Base-by-base conservation (phyloP, 2,113 vertebrate species). In the Lepidothrix coronata region DNA sequence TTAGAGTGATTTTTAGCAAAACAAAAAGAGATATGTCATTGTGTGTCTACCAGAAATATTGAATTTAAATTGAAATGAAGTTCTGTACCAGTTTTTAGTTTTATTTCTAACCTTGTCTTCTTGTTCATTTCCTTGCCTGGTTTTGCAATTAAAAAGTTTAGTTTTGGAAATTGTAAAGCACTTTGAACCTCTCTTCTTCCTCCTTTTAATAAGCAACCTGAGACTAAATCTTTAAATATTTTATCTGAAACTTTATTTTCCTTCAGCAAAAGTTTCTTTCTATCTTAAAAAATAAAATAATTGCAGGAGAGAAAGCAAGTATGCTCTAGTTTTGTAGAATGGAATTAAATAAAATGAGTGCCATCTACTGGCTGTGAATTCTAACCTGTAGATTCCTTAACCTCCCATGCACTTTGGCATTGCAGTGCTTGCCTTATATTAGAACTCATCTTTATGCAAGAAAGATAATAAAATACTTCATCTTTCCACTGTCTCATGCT, bases 261-360 rank as follows among this genome's bases (percentile, higher is more conserved):
- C 43, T 79, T 88, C 46, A 39, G 17, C 12, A 62, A 73, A 74
- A 39, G 5, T 71, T 80, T 25, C 3, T 71, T 2, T 51, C 5
- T 37, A 7, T 43, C 10, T 70, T 84, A 75, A 91, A 84, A 90
- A 55, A 51, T 12, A 21, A 84, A 77, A 55, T 41, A 79, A 52
- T 68, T 85, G 6, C n/a, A 23, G 20, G 43, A 74, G 8, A 51
- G 12, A 80, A 72, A 65, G 28, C 13, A 82, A 61, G 16, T 54
- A 80, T 80, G 12, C 27, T 67, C 11, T 30, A 28, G 11, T 77
- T 85, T 57, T 24, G 31, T 46, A 35, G 33, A 76, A 84, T 44
- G 37, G 75, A 91, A 96, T 93, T 61, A 95, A 96, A 89, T 97
- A 96, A 97, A 96, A 75, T 94, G 90, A 93, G 91, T 95, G 96